phyloP scores from a whole-genome alignment of 1,140 invertebrate genomes.

The Pomacea maculata region DNA sequence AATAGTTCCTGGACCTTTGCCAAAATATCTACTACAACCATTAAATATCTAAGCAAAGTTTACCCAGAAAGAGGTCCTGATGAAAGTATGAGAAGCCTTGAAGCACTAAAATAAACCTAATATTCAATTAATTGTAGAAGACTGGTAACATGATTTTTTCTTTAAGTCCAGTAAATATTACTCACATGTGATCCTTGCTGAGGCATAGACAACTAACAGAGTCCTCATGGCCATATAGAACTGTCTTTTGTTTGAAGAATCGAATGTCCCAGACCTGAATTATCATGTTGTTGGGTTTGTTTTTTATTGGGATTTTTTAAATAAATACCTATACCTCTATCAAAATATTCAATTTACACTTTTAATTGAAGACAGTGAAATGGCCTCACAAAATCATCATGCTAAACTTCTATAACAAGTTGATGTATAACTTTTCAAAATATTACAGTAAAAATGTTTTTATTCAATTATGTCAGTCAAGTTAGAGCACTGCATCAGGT shows the following conservation, averaged over 20 bases:
- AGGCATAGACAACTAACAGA: constrained; percentile 18
- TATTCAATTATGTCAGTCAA: background rate
- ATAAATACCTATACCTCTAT: background rate
- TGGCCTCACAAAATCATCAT: background rate
- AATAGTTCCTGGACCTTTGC: no score
- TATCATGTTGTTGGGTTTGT: background rate
- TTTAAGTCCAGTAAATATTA: no score
- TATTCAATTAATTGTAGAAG: background rate
- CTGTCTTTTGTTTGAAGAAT: background rate
- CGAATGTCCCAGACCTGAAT: constrained; percentile 19
- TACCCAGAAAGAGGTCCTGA: no score
- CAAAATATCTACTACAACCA: no score
- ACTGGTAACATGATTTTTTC: no score
- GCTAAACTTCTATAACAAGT: background rate
- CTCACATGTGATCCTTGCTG: constrained; percentile 2
- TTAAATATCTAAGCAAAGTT: no score
- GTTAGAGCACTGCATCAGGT: background rate
- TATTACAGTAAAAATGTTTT: background rate
- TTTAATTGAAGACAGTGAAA: background rate
- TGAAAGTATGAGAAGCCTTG: no score
- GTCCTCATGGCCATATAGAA: constrained; percentile 12
- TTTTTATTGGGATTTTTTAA: no score
- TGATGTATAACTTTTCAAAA: background rate
- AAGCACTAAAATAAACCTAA: background rate
- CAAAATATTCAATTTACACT: background rate